Evolutionary conservation across 2,888 invertebrate genomes (phyloP), one percentile per base, ranked within the genome.

Genomic region (Abrostola tripartita): DNA sequence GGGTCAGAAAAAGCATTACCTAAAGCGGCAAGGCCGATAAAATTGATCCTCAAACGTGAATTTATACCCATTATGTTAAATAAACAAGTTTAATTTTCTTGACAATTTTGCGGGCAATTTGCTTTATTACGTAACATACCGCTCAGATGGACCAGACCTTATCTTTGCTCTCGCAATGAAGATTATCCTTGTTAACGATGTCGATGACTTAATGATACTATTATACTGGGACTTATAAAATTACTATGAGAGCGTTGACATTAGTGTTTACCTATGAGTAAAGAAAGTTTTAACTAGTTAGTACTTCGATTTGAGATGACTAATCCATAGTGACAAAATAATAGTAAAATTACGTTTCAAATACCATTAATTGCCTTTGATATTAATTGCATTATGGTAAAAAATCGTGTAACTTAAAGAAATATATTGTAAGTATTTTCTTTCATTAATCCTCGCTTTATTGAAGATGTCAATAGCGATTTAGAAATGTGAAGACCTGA

Each of bases 31-130:
- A 50, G 35, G 36, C 7, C 35, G 24, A 64, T 78, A 57, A 76
- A 68, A 67, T 67, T 60, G 70, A 72, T 68, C 66, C 66, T 51
- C 52, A 4, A 61, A 8, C 37, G 49, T 64, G 52, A 68, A 67
- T 71, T 69, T 58, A 53, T 56, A 51, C 12, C 52, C 50, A 61
- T 77, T 78, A 60, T 52, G 9, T 63, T 67, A 69, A 76, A 63
- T 76, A 72, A 71, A 71, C 73, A 79, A 69, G 70, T 82, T 76
- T 74, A 73, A 79, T 69, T 76, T 76, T 60, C 61, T 64, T 65
- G 65, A 71, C 68, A 76, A 83, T 82, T 79, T 72, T 67, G 68
- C 68, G 71, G 66, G 71, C 77, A 80, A 78, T 79, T 81, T 74
- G 44, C 71, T 84, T 82, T 78, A 83, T 82, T 73, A 58, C 72